Base-by-base conservation (phyloP, 2,113 vertebrate species). In the Petrocephalus zakoni region DNA sequence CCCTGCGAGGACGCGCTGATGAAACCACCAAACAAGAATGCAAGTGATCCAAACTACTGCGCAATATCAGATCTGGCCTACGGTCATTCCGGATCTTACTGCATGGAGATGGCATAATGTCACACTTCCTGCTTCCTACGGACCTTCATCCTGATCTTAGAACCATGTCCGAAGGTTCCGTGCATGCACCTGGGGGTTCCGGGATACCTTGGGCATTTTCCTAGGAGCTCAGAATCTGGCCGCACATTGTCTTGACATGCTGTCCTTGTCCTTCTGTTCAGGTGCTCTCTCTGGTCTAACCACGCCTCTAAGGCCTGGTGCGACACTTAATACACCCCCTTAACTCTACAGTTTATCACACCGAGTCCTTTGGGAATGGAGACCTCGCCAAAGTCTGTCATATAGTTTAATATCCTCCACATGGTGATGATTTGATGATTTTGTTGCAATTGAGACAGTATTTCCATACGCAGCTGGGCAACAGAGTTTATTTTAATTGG, bases 361-460 rank as follows among this genome's bases (percentile, higher is more conserved):
- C 6, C 6, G 13, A 37, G 13, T 78, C 34, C 34, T 17, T 42
- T 1, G 15, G 72, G 72, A 78, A 42, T 37, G 72, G 72, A 78
- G 72, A 42, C 72, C 72, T 42, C 13, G 72, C 72, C 72, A 68
- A 68, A 68, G n/a, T 68, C 72, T 78, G 72, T 78, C 34, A 42
- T 68, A 68, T 68, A 68, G 61, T 68, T 68, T 78, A 78, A 78
- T 42, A 42, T 78, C 72, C 72, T 78, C 72, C 72, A 42, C 29
- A 42, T 42, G 72, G 72, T 78, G 72, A 78, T 78, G 72, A 78
- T 78, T 78, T 42, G 72, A 78, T 78, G 72, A 78, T 78, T 78
- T 78, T 34, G 72, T 78, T 78, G 34, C 72, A 78, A 78, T 42
- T 78, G 72, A 78, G 29, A 42, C 72, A 78, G 17, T 78, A 78